phyloP scores from a whole-genome alignment of 2,888 invertebrate species.

The Lasioglossum leucozonium region DNA sequence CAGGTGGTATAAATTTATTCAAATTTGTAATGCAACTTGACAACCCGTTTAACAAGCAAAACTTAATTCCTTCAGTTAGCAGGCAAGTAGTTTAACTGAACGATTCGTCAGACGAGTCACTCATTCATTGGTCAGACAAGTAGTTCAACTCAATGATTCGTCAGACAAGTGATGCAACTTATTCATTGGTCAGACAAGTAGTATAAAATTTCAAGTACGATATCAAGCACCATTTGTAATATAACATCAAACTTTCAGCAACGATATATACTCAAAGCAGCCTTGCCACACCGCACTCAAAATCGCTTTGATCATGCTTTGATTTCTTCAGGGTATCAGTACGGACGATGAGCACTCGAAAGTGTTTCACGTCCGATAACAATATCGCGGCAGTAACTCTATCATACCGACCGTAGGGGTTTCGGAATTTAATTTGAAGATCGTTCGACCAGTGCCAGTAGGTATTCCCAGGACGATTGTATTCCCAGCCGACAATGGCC shows the following conservation, averaged over 20 bases:
- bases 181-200: neutral
- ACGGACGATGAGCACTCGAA: neutral
- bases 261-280: neutral
- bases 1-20: neutral
- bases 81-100: neutral
- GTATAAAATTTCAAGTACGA: neutral
- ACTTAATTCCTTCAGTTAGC: neutral
- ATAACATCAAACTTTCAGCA: neutral
- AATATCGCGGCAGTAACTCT: neutral
- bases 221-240: neutral
- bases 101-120: neutral
- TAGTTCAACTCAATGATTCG: neutral
- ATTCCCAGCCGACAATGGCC: constrained; percentile 25
- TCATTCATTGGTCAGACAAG: neutral
- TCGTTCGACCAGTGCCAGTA: constrained; percentile 2
- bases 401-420: neutral
- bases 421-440: constrained; percentile 22
- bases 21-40: neutral
- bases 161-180: neutral
- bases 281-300: neutral
- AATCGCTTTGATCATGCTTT: neutral
- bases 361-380: neutral
- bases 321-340: neutral
- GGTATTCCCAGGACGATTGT: constrained; percentile 15
- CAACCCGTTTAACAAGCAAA: neutral